A percentile compares a stretch with the other conserved stretches of the same genome.
phyloP scores from a whole-genome alignment of 2,888 invertebrate genomes.

The Ophraella communa region DNA sequence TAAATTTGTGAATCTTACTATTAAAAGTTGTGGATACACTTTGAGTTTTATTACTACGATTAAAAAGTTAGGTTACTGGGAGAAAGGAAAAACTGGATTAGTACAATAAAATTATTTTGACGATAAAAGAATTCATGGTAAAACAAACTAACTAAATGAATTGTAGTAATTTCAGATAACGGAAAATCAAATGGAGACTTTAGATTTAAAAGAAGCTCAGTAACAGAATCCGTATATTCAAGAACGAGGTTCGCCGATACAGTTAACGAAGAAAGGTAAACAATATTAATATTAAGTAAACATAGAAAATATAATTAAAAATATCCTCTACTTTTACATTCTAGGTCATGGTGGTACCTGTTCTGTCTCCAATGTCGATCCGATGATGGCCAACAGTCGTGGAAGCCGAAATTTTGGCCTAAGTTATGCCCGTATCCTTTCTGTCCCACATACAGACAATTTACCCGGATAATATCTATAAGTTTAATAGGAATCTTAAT shows the following conservation, averaged over 20 bases:
- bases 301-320: no score
- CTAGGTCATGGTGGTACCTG: slow-evolving; percentile 82
- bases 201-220: slow-evolving; percentile 56
- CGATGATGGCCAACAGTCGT: slow-evolving; percentile 67
- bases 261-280: slow-evolving; percentile 44
- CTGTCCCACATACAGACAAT: slow-evolving; percentile 77
- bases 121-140: no score
- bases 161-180: slow-evolving; percentile 50
- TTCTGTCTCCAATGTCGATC: slow-evolving; percentile 81
- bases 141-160: no score
- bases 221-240: slow-evolving; percentile 57
- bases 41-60: no score
- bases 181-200: slow-evolving; percentile 56
- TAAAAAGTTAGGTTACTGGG: no score
- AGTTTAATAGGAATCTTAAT: slow-evolving; percentile 72
- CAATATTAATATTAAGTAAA: no score
- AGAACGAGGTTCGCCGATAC: slow-evolving; percentile 54
- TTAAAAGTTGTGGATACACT: no score
- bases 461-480: slow-evolving; percentile 38
- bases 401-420: slow-evolving; percentile 84
- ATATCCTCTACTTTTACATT: no score
- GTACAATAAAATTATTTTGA: no score
- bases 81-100: no score
- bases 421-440: slow-evolving; percentile 83
- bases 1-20: no score